Evolutionary conservation across 2,113 vertebrate genomes (phyloP), one percentile per base, ranked within the genome.

Genomic region (Nanger granti): DNA sequence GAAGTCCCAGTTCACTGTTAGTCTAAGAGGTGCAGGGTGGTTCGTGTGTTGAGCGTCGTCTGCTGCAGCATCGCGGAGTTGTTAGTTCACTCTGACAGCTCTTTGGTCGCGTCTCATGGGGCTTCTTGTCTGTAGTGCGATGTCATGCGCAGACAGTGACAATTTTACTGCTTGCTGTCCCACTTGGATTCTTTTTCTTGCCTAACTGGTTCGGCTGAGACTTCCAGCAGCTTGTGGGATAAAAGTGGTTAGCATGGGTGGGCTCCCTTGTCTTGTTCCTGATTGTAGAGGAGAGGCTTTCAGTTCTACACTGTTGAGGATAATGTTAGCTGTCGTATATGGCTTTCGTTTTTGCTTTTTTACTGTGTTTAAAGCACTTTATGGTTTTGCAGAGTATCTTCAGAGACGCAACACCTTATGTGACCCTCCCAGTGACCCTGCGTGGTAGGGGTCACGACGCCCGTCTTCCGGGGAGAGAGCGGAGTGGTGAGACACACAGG

Each of bases 391-490:
- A 93, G 93, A 73, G 54, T 17, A 64, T 87, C 47, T 87, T 80
- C 22, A 73, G 3, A 76, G 20, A 94, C 17, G 59, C 37, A 60
- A 4, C 22, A 41, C 62, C 76, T n/a, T 57, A 26, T 17, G 52
- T 80, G 60, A 76, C 31, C 95, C 96, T 89, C 95, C 97, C 97
- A 97, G 96, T 96, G 97, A 34, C 47, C 79, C 79, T 82, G 47
- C 1, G 17, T 52, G 47, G 79, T 94, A 95, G 93, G 92, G 90
- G n/a, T 80, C 31, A 52, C 4, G 15, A 52, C 5, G 8, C 79
- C 47, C 8, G 0, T 82, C 85, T 64, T 28, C 37, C 8, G 64
- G 29, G 15, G 41, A 91, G 29, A 17, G 34, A 59, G 84, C 1
- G 2, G 64, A 60, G 37, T 60, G 47, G 9, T 47, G 24, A 93